Percentiles rank a stretch among this genome's conserved stretches.
Conservation (phyloP, 2,888 invertebrate species). For the Eupsilia transversa region DNA sequence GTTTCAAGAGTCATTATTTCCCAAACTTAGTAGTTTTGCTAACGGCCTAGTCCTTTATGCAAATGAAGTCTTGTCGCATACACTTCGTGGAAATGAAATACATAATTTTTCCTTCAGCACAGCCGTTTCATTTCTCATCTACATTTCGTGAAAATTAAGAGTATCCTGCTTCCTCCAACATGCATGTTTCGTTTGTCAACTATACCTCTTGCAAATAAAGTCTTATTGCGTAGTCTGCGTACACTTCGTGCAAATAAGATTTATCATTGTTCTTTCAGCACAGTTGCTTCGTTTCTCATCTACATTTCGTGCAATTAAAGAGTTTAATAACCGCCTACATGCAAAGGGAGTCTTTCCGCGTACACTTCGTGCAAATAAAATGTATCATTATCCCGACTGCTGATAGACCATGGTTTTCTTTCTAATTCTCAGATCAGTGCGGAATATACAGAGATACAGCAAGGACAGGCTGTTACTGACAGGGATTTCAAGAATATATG, state of each 20-base stretch:
- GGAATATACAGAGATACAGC: slow-evolving; percentile 65
- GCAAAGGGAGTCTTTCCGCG: neutral
- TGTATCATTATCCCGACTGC: slow-evolving; percentile 7
- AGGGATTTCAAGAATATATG: slow-evolving; percentile 67
- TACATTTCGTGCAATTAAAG: neutral
- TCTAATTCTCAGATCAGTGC: slow-evolving; percentile 67
- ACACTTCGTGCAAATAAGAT: neutral
- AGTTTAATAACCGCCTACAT: neutral
- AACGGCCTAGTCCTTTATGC: neutral
- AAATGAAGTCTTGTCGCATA: neutral
- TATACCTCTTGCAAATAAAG: neutral
- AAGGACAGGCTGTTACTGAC: slow-evolving; percentile 55
- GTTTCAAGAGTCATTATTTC: neutral
- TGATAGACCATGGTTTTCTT: slow-evolving; percentile 58
- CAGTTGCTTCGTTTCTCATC: neutral
- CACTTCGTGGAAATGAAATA: neutral
- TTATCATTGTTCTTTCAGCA: no score
- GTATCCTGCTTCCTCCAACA: neutral
- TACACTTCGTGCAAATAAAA: neutral
- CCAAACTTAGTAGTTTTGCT: neutral
- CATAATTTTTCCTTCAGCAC: neutral
- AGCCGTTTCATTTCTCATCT: neutral
- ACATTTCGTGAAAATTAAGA: neutral
- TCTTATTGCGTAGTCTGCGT: neutral
- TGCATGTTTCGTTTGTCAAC: neutral